phyloP scores from a whole-genome alignment of 2,797 vertebrate genomes.

The Squalus acanthias region DNA sequence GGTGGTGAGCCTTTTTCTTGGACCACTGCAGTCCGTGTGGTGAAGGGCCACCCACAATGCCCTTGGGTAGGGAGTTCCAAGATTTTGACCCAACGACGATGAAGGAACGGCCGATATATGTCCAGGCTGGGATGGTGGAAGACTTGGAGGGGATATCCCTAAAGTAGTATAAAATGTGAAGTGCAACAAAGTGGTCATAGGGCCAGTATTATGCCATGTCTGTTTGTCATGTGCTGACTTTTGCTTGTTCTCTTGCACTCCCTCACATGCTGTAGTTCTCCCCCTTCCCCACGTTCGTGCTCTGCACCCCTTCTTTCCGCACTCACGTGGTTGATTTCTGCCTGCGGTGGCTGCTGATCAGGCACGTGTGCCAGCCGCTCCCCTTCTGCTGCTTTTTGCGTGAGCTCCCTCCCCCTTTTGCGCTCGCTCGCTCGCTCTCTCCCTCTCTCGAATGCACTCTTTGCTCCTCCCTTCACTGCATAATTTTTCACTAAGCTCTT shows the following conservation, averaged over 20 bases:
- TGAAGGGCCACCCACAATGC: not conserved
- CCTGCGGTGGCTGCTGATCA: not conserved
- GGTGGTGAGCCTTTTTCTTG: not conserved
- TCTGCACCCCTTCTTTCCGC: not conserved
- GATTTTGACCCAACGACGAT: not conserved
- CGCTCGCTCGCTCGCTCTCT: not conserved
- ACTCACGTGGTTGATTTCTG: not conserved
- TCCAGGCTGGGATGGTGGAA: not conserved
- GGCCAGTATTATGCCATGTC: not conserved
- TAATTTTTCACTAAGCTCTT: not conserved
- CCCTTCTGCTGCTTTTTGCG: not conserved
- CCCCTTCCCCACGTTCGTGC: not conserved
- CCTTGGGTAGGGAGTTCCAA: not conserved
- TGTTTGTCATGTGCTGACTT: not conserved
- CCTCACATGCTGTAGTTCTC: not conserved
- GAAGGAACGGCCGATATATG: not conserved
- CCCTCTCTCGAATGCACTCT: not conserved
- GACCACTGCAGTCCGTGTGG: not conserved
- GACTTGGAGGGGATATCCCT: not conserved
- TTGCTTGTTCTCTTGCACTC: not conserved
- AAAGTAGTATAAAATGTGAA: not conserved
- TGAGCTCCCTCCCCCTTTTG: not conserved
- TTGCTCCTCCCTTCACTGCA: not conserved
- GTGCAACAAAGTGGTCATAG: not conserved
- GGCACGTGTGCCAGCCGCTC: not conserved